Percentiles rank a stretch among this genome's conserved stretches.
Evolutionary conservation across 2,797 vertebrate species (phyloP).

Genomic region (Halcyon chelicuti): DNA sequence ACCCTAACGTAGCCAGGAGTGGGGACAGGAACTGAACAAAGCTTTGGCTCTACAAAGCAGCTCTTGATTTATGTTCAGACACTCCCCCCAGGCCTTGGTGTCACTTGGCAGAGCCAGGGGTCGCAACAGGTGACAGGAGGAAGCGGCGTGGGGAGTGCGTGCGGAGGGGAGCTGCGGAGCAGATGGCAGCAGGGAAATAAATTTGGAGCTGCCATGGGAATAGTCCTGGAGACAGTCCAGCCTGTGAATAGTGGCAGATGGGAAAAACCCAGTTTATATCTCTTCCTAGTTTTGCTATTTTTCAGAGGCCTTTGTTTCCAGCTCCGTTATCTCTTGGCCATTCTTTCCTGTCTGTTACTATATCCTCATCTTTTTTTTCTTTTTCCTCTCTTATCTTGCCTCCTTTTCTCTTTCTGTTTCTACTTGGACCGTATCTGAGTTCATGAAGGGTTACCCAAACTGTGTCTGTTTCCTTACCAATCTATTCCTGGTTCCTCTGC

Average conservation of each 20-base stretch:
- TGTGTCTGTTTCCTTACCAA: not conserved
- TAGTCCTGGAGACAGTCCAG: conserved; percentile 59
- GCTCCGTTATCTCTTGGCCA: not conserved
- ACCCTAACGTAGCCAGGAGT: rapidly evolving
- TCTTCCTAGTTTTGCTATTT: not conserved
- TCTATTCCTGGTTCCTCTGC: not conserved
- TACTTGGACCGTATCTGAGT: not conserved
- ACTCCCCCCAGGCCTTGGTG: not conserved
- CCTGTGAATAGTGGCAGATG: not conserved
- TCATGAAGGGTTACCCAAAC: not conserved
- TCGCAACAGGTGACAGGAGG: conserved; percentile 71
- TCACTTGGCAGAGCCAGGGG: conserved; percentile 21
- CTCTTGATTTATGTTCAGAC: not conserved
- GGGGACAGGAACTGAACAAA: not conserved
- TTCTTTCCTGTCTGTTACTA: not conserved
- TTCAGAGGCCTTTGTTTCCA: not conserved
- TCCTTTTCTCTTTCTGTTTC: not conserved
- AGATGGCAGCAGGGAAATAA: conserved; percentile 73
- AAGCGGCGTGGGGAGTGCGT: conserved; percentile 32
- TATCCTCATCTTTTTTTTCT: not conserved
- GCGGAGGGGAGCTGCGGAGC: conserved; percentile 54
- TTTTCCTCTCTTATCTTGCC: not conserved
- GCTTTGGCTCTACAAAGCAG: not conserved
- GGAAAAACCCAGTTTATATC: not conserved
- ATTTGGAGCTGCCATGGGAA: conserved; percentile 67